Evolutionary conservation across 2,797 vertebrate genomes (phyloP), one percentile per base, ranked within the genome.

Genomic region (Malurus leucopterus): DNA sequence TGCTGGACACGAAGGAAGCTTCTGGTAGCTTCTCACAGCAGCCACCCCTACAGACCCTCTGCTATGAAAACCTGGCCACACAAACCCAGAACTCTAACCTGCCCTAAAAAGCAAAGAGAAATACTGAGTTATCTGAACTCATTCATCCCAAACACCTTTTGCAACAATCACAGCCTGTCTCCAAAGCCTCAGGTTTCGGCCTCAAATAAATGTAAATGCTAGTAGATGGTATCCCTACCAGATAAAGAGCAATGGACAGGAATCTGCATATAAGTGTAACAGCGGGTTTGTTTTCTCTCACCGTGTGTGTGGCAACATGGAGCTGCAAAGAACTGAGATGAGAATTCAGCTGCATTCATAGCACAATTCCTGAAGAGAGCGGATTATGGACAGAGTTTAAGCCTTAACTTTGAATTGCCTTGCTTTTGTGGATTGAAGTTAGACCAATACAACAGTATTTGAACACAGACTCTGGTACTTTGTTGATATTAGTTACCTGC

Each of bases 401-500:
- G 80, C 51, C 75, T 92, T 88, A 83, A 72, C 74, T 94, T 93
- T 88, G 84, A 92, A 93, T 95, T 93, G 92, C 87, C 24, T 91
- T 83, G 64, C 86, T 95, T 92, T 91, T 93, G 91, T 89, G 79
- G 71, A 70, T 75, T 86, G 93, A 91, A 70, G 91, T 73, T 76
- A 86, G 95, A 90, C 91, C 89, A 72, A 61, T 40, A 68, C 81
- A 87, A 78, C 87, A 95, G 86, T 87, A 94, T 89, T 92, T 95
- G 95, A 94, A 77, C 93, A 86, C 58, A 92, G 70, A 63, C 64
- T 90, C 75, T 95, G 90, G 92, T 84, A 84, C 93, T 97, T 95
- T 94, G 92, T 96, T 95, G 96, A 91, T 94, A 95, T 96, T 95
- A 96, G 96, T 92, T 88, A 81, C 97, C 97, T 89, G 96, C 97